Evolutionary conservation across 2,888 invertebrate species (phyloP), one percentile per base, ranked within the genome.

Genomic region (Tetheella fluctuosa): DNA sequence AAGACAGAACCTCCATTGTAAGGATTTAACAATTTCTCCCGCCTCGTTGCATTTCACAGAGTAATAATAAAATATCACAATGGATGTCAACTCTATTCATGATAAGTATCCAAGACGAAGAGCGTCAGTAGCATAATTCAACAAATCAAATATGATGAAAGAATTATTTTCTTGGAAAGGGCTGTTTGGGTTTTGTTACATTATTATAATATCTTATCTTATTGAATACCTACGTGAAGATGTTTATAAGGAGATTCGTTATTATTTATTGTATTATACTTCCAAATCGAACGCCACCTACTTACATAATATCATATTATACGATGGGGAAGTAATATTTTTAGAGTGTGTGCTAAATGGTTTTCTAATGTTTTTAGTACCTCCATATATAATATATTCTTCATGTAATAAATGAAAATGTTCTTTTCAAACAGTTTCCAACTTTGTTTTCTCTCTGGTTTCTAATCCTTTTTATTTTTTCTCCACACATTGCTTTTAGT

Each of bases 51-150:
- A 89, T 90, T 86, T 86, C 85, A 85, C 85, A 82, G 81, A 84
- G 84, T 89, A 88, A 89, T 91, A 90, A 91, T 91, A 91, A 91
- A 92, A 91, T 83, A 90, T 88, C 80, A 92, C 91, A 92, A 91
- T 91, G 90, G 91, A 85, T 90, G 88, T 90, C 90, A 89, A 88
- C 85, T 88, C 90, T 88, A 86, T 90, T 92, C 90, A 90, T 81
- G 86, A 89, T 88, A 90, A 91, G 86, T 90, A 86, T 83, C 84
- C 81, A 81, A 86, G 86, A 87, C 84, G 84, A 82, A 86, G 85
- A 88, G 85, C 86, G 88, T 89, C 89, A 88, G 82, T 84, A 73
- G 81, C 88, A 89, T 85, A 85, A 87, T 87, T 86, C 83, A 83
- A 81, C 78, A 85, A 89, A 89, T 90, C 88, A 85, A 81, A 85